phyloP scores from a whole-genome alignment of 2,888 invertebrate species.

The Venusia cambrica region DNA sequence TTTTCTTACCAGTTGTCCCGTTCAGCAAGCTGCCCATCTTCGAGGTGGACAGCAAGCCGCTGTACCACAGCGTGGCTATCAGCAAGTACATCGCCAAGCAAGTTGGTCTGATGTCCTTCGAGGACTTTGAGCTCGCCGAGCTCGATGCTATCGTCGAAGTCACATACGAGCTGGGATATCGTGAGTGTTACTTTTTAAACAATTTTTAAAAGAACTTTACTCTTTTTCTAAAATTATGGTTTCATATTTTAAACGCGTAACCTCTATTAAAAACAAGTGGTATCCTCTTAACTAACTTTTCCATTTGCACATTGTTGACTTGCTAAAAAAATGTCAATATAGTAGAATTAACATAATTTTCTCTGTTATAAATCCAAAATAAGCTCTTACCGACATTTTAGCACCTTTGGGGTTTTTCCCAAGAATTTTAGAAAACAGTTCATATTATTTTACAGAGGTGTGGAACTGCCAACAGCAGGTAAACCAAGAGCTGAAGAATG shows the following conservation, averaged over 20 bases:
- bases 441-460: slow-evolving; percentile 21
- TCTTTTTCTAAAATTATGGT: too few relatives aligned
- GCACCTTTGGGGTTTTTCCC: too few relatives aligned
- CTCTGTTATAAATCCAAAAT: too few relatives aligned
- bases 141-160: slow-evolving; percentile 53
- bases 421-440: too few relatives aligned
- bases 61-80: slow-evolving; percentile 64
- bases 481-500: slow-evolving; percentile 25
- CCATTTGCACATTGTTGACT: too few relatives aligned
- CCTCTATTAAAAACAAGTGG: too few relatives aligned
- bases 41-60: slow-evolving; percentile 61
- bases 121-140: slow-evolving; percentile 52
- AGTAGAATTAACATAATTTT: too few relatives aligned
- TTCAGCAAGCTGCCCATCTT: slow-evolving; percentile 66
- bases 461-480: slow-evolving; percentile 28
- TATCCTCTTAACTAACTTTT: too few relatives aligned
- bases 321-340: too few relatives aligned
- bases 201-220: too few relatives aligned
- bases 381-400: too few relatives aligned
- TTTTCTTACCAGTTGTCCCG: slow-evolving; percentile 52
- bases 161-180: slow-evolving; percentile 46
- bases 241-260: too few relatives aligned
- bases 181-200: slow-evolving; percentile 35
- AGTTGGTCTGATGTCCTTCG: slow-evolving; percentile 50
- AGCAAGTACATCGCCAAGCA: slow-evolving; percentile 60